Base-by-base conservation (phyloP, 2,797 vertebrate genomes). In the Pelobates cultripes region DNA sequence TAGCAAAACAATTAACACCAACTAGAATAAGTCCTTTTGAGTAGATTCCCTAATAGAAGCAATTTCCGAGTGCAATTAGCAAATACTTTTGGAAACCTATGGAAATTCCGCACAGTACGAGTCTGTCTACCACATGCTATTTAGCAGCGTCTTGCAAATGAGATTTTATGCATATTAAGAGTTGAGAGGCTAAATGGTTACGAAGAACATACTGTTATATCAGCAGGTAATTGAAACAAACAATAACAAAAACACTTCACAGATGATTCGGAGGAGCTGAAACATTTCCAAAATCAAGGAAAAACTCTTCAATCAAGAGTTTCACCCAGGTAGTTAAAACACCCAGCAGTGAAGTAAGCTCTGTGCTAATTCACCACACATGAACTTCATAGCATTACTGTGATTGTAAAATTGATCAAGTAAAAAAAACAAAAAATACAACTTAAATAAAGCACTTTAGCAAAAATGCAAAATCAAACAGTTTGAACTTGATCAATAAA, bases 191-290 rank as follows among this genome's bases (percentile, higher is more conserved):
- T 74, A 42, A 17, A 72, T 8, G 70, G 43, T 73, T 60, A 78
- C 71, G n/a, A 53, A 73, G 66, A 64, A 51, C 57, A 66, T 53
- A 64, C 40, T 70, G 42, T 69, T 74, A 43, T 71, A 78, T 28
- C 70, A 51, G 80, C 74, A 72, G 57, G 73, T 69, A 70, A 64
- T n/a, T 75, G 57, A 75, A 64, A 17, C 78, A 75, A 83, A 70
- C 77, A 70, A 79, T 79, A 71, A 79, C 72, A 71, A 53, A 76
- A 83, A 79, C 66, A 83, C 81, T 79, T 83, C 40, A 74, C 6
- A 6, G 28, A 73, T 66, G 57, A 75, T 75, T 64, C 14, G 43
- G 44, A 75, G 41, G 41, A 75, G 71, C 42, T 83, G 63, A 83
- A 83, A 43, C 14, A 79, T 75, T 75, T 43, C 41, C 51, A 72